Percentiles rank a stretch among this genome's conserved stretches.
These are phyloP conservation scores for Lucilia sericata DNA, from an alignment of 1,140 invertebrate species.

Conservation along the genomic window DNA sequence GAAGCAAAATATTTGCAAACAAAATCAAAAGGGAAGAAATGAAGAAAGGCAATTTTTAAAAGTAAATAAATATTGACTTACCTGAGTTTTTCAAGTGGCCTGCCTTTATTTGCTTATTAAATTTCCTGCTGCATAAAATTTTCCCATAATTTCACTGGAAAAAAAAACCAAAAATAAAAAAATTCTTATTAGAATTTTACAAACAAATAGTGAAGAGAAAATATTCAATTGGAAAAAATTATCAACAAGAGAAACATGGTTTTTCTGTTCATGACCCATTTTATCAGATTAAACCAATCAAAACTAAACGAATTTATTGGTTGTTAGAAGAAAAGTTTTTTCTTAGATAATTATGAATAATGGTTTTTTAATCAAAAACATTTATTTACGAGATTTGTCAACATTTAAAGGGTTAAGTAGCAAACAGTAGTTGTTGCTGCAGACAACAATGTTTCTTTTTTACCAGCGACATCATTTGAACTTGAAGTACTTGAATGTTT, in stretches of 20 bases:
- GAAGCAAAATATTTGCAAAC: background rate
- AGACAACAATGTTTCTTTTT: no score
- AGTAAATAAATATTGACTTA: background rate
- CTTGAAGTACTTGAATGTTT: background rate
- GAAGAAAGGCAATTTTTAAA: background rate
- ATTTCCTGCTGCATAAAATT: slow-evolving; percentile 24
- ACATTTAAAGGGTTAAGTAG: slow-evolving; percentile 1
- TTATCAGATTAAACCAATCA: background rate
- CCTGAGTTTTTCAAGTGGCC: background rate
- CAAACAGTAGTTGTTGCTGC: background rate
- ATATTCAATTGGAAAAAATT: background rate
- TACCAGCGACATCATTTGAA: background rate
- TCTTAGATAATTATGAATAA: background rate
- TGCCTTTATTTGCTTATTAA: background rate
- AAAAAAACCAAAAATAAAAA: background rate
- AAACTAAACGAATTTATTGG: background rate
- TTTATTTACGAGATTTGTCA: background rate
- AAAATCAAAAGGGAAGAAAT: background rate
- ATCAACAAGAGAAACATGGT: background rate
- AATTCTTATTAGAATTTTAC: background rate
- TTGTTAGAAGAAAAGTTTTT: background rate
- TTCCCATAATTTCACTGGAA: background rate
- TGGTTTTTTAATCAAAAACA: slow-evolving; percentile 4
- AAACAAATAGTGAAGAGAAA: background rate
- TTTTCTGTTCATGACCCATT: background rate